These are phyloP conservation scores for Drosophila paucipuncta DNA, from an alignment of 2,888 invertebrate genomes.

Conservation along the genomic window DNA sequence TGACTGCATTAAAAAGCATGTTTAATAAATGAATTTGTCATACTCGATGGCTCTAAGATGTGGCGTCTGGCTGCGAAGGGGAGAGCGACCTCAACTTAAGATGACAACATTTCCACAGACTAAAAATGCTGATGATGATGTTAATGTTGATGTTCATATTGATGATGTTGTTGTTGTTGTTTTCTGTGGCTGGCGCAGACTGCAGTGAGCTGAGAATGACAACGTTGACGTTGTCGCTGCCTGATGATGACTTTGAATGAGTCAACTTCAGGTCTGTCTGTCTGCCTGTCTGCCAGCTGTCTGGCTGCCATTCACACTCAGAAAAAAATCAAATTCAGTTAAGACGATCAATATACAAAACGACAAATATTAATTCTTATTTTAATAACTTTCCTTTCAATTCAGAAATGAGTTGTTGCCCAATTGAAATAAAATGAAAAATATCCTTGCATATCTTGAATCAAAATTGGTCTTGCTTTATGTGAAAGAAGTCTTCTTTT, in stretches of 20 bases:
- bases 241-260: constrained; percentile 68
- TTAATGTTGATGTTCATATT: constrained; percentile 4
- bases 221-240: constrained; percentile 53
- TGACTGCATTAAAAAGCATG: constrained; percentile 58
- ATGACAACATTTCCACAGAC: constrained; percentile 30
- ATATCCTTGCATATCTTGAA: neutral
- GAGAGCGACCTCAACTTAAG: constrained; percentile 23
- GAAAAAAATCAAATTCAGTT: neutral
- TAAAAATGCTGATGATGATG: constrained; percentile 15
- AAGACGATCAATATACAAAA: neutral
- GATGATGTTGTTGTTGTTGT: neutral
- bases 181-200: constrained; percentile 24
- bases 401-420: neutral
- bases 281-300: constrained; percentile 1
- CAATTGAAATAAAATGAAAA: neutral
- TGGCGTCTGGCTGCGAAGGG: constrained; percentile 15
- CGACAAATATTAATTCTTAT: neutral
- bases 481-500: neutral
- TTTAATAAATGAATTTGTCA: constrained; percentile 79
- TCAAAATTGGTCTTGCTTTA: neutral
- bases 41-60: constrained; percentile 56
- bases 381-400: neutral
- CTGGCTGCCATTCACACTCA: neutral
- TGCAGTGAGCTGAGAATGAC: constrained; percentile 65
- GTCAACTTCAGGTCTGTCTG: constrained; percentile 51